Base-by-base conservation (phyloP, 1,140 invertebrate species). In the Atopsyche davidsoni region DNA sequence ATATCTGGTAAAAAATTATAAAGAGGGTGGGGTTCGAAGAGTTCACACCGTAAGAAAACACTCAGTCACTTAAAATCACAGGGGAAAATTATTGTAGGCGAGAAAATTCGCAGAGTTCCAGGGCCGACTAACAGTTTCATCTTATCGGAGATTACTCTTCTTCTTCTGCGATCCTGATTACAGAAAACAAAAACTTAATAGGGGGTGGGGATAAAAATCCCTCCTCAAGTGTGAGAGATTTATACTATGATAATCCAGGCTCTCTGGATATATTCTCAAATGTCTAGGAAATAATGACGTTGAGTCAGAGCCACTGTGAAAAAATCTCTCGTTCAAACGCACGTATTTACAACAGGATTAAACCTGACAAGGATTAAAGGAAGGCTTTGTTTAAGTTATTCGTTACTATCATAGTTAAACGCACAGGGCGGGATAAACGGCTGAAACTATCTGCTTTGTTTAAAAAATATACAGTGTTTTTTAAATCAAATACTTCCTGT, bases 121-220 rank as follows among this genome's bases (percentile, higher is more conserved):
- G 16, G 32, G 32, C 32, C n/a, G 11, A 11, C 3, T 4, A n/a
- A n/a, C n/a, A n/a, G 6, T n/a, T 28, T 11, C 16, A 34, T 34
- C 32, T 34, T 34, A 11, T 34, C 16, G n/a, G 32, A 34, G 32
- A 34, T 34, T 34, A 34, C n/a, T 16, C 11, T 34, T 16, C 32
- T 16, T 34, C n/a, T 34, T 34, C 32, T 34, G 32, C 16, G n/a
- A 34, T 34, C 32, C 32, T 34, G 32, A 34, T 34, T 34, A 34
- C 32, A 34, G 32, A 16, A 34, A 34, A 34, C 32, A 16, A 34
- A 34, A 34, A 34, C 32, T 34, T 34, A 34, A 34, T 34, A 34
- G 3, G 16, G 32, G 16, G 16, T 13, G 32, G n/a, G 32, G 16
- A 34, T 34, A 34, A 34, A 34, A 34, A 11, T 34, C 32, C 16